Base-by-base conservation (phyloP, 2,888 invertebrate species). In the Agriopis leucophaearia region DNA sequence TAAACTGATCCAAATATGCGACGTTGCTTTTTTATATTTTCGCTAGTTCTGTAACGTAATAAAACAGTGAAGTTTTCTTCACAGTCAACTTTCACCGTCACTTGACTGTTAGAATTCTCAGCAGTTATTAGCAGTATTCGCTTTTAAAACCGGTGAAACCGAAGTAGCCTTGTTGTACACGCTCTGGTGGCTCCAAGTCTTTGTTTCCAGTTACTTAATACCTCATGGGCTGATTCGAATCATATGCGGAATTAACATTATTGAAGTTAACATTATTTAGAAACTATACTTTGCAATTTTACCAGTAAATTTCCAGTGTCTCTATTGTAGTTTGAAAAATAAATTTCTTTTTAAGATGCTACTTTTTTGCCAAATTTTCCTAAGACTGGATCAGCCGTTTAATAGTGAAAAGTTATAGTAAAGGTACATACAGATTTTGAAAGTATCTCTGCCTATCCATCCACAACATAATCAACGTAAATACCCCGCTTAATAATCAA, bases 161-260 rank as follows among this genome's bases (percentile, higher is more conserved):
- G 75, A 80, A 81, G 78, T 81, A 85, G 87, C 89, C 88, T 89
- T 88, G 88, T 47, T 35, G n/a, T 79, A 52, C 81, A 88, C 85
- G 88, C 82, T 85, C 78, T 76, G 88, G 72, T 81, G 87, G 66
- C 58, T 78, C 64, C 75, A 76, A 72, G 80, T 78, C 81, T 82
- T 80, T 78, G 80, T 82, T 83, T 81, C 75, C 78, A 78, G 74
- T 79, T 76, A 78, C 79, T 67, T 52, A 55, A 66, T 62, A 66
- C 56, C 61, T 61, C 38, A 61, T 50, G 40, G 51, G 56, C 55
- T 50, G 15, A 40, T 61, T 61, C 56, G 42, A 47, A 56, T 61
- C 52, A 60, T 65, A 56, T n/a, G 57, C 50, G 27, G 50, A 40
- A 38, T 35, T 47, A 50, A 38, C 36, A 36, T 16, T 40, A 59